Base-by-base conservation (phyloP, 2,888 invertebrate genomes). In the Ypsolopha scabrella region DNA sequence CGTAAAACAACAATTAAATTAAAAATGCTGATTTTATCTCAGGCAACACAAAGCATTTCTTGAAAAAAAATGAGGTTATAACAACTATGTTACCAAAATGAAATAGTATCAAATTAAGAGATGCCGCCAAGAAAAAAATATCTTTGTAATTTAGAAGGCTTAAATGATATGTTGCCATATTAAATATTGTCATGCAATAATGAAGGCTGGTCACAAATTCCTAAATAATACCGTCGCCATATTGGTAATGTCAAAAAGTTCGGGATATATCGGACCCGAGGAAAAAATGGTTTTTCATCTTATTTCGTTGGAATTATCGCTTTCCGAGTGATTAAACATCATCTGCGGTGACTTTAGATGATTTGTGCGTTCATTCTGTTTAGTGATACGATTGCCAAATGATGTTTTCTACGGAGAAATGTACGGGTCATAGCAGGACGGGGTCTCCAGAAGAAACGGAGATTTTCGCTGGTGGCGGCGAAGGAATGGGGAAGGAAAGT, bases 231-330 rank as follows among this genome's bases (percentile, higher is more conserved):
- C 46, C 83, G 87, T 80, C 87, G 87, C 87, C 87, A 87, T 87
- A 87, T 87, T 87, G 86, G 86, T 83, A 86, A 86, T 87, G 86
- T 86, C 87, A 87, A 87, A 85, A 82, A 79, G 68, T 76, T 80
- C 46, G 70, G 75, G 72, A 65, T 72, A 67, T 64, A 74, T 75
- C 68, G 72, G 79, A 79, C 76, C 74, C 70, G 72, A 74, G 67
- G 75, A 77, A 79, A 83, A 87, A 85, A 85, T 85, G 87, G 68
- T 80, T 80, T 80, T 75, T 75, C 75, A 70, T 67, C 68, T 68
- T 69, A 62, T 67, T 68, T 65, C 68, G 64, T 69, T 62, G 70
- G 68, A 70, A 70, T 77, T 72, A 61, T 65, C 67, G 62, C 65
- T 70, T 67, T 67, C 69, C 62, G 65, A 75, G 75, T 80, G 75